Conservation (phyloP, 1,140 invertebrate genomes). For the Calephelis nemesis region DNA sequence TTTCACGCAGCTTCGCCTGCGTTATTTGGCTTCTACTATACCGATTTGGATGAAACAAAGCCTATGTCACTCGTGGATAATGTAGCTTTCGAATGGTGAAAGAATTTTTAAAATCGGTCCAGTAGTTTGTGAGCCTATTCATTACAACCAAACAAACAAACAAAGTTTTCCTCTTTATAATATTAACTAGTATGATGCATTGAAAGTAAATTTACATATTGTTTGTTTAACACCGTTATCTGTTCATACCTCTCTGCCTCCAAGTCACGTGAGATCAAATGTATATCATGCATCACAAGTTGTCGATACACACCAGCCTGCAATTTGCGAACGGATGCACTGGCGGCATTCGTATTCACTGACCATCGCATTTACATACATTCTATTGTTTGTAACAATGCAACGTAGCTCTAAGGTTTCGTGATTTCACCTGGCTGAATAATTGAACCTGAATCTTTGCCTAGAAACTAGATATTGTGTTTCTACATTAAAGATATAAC, state of each 20-base stretch:
- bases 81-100: too few species aligned
- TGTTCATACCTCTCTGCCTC: background rate
- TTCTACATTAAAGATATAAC: too few species aligned
- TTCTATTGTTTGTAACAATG: constrained; percentile 7
- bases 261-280: background rate
- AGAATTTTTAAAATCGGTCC: too few species aligned
- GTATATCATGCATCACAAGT: constrained; percentile 4
- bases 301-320: background rate
- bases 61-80: too few species aligned
- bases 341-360: constrained; percentile 2
- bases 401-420: constrained; percentile 1
- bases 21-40: too few species aligned
- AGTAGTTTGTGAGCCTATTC: too few species aligned
- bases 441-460: background rate
- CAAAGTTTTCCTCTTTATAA: too few species aligned
- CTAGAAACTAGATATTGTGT: too few species aligned
- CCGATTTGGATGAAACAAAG: too few species aligned
- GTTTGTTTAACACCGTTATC: background rate
- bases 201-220: background rate
- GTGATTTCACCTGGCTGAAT: background rate
- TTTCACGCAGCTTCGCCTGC: too few species aligned
- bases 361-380: constrained; percentile 8
- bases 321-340: constrained; percentile 8
- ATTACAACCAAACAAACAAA: too few species aligned
- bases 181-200: too few species aligned